Evolutionary conservation across 1,140 invertebrate genomes (phyloP).

Genomic region (Bombyx mandarina): DNA sequence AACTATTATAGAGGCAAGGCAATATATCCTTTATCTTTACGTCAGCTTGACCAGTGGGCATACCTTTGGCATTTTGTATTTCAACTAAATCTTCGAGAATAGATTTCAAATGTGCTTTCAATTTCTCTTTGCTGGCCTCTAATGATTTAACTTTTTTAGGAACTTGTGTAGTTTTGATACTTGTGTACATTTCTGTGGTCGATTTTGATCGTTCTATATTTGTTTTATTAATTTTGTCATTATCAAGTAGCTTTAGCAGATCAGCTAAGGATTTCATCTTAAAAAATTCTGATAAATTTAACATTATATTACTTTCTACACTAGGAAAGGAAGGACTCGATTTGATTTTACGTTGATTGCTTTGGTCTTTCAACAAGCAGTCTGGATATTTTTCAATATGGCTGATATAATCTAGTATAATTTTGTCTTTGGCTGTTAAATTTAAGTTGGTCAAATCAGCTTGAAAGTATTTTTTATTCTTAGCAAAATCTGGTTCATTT

Average conservation of each 20-base stretch:
- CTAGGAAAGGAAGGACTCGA: constrained; percentile 12
- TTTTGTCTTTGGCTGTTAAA: constrained; percentile 43
- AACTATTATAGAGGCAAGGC: constrained; percentile 49
- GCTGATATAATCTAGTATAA: constrained; percentile 45
- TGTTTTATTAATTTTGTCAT: neutral
- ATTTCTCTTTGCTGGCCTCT: constrained; percentile 33
- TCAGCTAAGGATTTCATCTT: constrained; percentile 48
- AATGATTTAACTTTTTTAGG: constrained; percentile 11
- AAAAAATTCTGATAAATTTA: constrained; percentile 54
- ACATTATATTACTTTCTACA: constrained; percentile 39
- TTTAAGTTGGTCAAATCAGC: constrained; percentile 26
- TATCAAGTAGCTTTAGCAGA: constrained; percentile 29
- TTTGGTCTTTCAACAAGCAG: constrained; percentile 26
- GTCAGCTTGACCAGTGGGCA: constrained; percentile 16
- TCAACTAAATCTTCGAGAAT: constrained; percentile 48
- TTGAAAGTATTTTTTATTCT: constrained; percentile 23
- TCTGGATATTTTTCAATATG: constrained; percentile 41
- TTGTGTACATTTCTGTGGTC: neutral
- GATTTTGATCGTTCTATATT: neutral
- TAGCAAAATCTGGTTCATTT: constrained; percentile 20
- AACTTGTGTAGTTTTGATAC: neutral
- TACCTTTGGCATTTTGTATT: constrained; percentile 33
- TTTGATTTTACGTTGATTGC: constrained; percentile 13
- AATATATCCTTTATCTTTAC: constrained; percentile 37
- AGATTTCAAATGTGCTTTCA: constrained; percentile 44